Base-by-base conservation (phyloP, 2,888 invertebrate genomes). In the Leucania comma region DNA sequence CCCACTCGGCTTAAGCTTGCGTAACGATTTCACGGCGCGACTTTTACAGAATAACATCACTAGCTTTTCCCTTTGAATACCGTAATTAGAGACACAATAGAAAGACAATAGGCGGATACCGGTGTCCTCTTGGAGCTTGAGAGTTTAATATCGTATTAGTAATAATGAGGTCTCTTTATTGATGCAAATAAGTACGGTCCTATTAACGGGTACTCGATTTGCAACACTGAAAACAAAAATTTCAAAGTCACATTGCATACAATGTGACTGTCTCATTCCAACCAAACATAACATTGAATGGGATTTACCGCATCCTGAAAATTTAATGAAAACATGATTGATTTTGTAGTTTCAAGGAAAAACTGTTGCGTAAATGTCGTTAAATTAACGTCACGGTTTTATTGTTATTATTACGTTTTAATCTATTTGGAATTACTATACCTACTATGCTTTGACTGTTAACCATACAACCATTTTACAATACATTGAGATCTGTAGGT, bases 301-400 rank as follows among this genome's bases (percentile, higher is more conserved):
- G 24, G 14, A 29, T 65, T 65, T 61, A 58, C 63, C n/a, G 32
- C 26, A 10, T n/a, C 38, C 32, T 53, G 35, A 53, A 73, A 62
- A 50, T 14, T 22, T 22, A 0, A 42, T 56, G 32, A 57, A 56
- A 59, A 50, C 6, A 24, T 5, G 2, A 51, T 20, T 48, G 6
- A 20, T 20, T 60, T 12, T 20, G 1, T 35, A 9, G 32, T 24
- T 58, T 48, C 12, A 50, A 75, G 35, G 67, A 66, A 66, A 54
- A 42, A 22, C 5, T 0, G 9, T 42, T 32, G 22, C 26, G 12
- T 56, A 22, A 75, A 68, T 22, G n/a, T 50, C 22, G 9, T 46
- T 38, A 20, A 26, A 46, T 46, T 24, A 20, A 32, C 38, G 38
- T 73, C 26, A n/a, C 35, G 22, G 2, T 42, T 42, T 42, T 42